Percentiles rank a stretch among this genome's conserved stretches.
Conservation (phyloP, 2,888 invertebrate genomes). For the Calephelis perditalis region DNA sequence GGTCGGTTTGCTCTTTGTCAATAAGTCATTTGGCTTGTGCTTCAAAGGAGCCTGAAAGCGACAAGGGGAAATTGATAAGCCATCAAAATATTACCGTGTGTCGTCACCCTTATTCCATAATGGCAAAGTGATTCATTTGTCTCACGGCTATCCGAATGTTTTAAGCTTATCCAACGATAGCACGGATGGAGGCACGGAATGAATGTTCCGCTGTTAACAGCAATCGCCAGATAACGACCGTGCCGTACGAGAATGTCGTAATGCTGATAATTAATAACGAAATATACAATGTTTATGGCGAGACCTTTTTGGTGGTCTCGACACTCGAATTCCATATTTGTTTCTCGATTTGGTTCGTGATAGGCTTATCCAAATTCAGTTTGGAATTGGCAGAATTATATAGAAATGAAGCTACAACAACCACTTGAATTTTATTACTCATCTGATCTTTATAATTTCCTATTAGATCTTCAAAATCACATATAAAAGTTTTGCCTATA, state of each 20-base stretch:
- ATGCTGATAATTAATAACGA: slow-evolving; percentile 33
- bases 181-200: slow-evolving; percentile 42
- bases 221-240: slow-evolving; percentile 39
- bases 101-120: slow-evolving; percentile 38
- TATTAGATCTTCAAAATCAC: no score
- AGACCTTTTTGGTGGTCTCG: slow-evolving; percentile 8
- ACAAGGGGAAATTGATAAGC: neutral
- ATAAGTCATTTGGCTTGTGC: no score
- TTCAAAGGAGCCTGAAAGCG: no score
- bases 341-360: no score
- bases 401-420: no score
- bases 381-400: no score
- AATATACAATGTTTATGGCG: slow-evolving; percentile 16
- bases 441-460: no score
- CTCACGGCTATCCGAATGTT: slow-evolving; percentile 52
- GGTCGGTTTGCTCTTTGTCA: no score
- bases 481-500: no score
- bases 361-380: no score
- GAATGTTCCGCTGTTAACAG: slow-evolving; percentile 45
- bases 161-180: slow-evolving; percentile 59
- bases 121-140: slow-evolving; percentile 60
- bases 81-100: slow-evolving; percentile 21
- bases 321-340: no score
- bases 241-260: slow-evolving; percentile 30
- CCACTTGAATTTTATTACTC: no score